Evolutionary conservation across 2,888 invertebrate species (phyloP), one percentile per base, ranked within the genome.

Genomic region (Plutella xylostella): DNA sequence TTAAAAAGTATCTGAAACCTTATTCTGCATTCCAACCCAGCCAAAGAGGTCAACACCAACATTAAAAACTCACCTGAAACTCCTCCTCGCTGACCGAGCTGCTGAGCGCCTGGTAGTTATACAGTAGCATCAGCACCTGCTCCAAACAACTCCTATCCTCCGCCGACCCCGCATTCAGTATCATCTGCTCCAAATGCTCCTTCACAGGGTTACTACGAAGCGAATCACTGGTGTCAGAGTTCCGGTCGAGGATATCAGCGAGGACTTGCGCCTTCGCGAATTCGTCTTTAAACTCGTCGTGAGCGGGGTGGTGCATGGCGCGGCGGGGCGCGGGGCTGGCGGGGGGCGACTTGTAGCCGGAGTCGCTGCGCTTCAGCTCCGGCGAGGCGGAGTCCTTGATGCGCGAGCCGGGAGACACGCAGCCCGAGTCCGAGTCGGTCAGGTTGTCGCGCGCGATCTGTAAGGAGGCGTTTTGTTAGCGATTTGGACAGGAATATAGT

Each of bases 91-190:
- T 85, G 52, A 84, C 79, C 43, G 80, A 82, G 62, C 80, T 83
- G 65, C 83, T 83, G 53, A 87, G 67, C 45, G 87, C 72, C 62
- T 88, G 88, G 40, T 86, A 72, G 57, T 88, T 87, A 62, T 89
- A 88, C 48, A 89, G 71, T 56, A 89, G 72, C 65, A 86, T 85
- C 47, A 88, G 63, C 40, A 89, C 82, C 62, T 89, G 89, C 56
- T 89, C 87, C 58, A 90, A 71, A 55, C 89, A 89, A 42, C 83
- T 77, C 60, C 87, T 86, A 56, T 89, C 89, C 30, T 87, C 85
- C 47, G 84, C 84, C 15, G 83, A 82, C 12, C 73, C 74, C 37
- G 84, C 79, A 45, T 77, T 84, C 53, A 84, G 49, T 51, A 85
- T 77, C 83, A 85, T 85, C 58, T 80, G 80, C 52, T 85, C 84